These are phyloP conservation scores for Macrotis lagotis DNA, from an alignment of 2,113 vertebrate species.

Conservation along the genomic window DNA sequence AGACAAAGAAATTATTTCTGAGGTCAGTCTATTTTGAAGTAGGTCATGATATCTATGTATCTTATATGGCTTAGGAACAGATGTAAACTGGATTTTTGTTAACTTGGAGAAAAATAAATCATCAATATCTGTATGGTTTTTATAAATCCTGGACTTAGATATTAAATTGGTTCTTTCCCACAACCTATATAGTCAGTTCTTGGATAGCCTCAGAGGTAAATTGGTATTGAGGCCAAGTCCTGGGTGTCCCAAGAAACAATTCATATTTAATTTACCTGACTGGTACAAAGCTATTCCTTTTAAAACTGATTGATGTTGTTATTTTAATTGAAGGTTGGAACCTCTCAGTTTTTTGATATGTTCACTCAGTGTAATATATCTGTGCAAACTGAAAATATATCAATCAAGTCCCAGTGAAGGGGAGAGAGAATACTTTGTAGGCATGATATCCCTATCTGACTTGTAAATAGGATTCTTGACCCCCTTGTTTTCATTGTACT, in stretches of 20 bases:
- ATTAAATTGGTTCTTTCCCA: background rate
- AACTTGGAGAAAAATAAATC: background rate
- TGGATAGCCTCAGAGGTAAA: background rate
- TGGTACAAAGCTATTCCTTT: background rate
- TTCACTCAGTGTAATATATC: background rate
- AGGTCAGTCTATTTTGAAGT: background rate
- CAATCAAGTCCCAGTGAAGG: background rate
- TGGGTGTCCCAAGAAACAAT: background rate
- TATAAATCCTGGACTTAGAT: background rate
- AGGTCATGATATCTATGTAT: background rate
- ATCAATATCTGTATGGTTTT: background rate
- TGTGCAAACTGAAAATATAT: background rate
- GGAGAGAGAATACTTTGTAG: background rate
- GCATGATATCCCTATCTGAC: background rate
- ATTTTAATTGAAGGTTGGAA: background rate
- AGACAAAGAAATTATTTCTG: background rate
- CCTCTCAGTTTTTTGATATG: background rate
- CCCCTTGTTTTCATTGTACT: background rate
- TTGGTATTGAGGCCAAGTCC: background rate
- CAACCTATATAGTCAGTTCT: background rate
- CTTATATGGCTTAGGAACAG: background rate
- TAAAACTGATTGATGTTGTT: background rate
- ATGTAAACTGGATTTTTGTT: background rate
- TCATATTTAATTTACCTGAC: background rate
- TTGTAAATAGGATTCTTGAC: background rate